Evolutionary conservation across 2,888 invertebrate genomes (phyloP), one percentile per base, ranked within the genome.

Genomic region (Pammene aurita): DNA sequence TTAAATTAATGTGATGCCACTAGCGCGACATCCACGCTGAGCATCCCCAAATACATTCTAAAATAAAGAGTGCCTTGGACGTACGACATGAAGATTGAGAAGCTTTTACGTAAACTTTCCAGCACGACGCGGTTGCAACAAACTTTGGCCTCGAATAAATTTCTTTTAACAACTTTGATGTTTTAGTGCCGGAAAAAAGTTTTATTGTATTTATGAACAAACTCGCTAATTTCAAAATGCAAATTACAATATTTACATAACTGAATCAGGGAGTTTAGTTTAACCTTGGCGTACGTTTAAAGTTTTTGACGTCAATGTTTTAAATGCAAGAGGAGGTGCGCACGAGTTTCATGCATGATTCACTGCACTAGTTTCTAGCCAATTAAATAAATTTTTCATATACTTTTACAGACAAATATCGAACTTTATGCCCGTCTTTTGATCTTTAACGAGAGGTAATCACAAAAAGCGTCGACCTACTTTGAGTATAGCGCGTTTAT

Each of bases 221-320:
- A 14, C 34, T 26, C 11, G 57, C 52, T 64, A 41, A 57, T 50
- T 62, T 57, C 11, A 64, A 63, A 46, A 57, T 48, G 18, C 10
- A 44, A 57, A 57, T 52, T 38, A 52, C 57, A 63, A 63, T 68
- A 63, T 68, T 68, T 64, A 64, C 52, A 41, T 67, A 54, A 64
- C 63, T 68, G 18, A 35, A 63, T 44, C 61, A 54, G 57, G 56
- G 50, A 57, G 55, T 46, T 38, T 38, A 57, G 63, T 57, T 66
- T 72, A 77, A 76, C 75, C 72, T 77, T 81, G 78, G 80, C 78
- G 79, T 78, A 79, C 77, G 77, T 77, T 77, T 77, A 73, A 77
- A 73, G 74, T 77, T 78, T 83, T 85, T 84, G 84, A 86, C 85
- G 85, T 84, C 85, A 86, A 78, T 82, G 80, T 78, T 80, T 82